Evolutionary conservation across 2,888 invertebrate species (phyloP).

Genomic region (Drosophila ustulata): DNA sequence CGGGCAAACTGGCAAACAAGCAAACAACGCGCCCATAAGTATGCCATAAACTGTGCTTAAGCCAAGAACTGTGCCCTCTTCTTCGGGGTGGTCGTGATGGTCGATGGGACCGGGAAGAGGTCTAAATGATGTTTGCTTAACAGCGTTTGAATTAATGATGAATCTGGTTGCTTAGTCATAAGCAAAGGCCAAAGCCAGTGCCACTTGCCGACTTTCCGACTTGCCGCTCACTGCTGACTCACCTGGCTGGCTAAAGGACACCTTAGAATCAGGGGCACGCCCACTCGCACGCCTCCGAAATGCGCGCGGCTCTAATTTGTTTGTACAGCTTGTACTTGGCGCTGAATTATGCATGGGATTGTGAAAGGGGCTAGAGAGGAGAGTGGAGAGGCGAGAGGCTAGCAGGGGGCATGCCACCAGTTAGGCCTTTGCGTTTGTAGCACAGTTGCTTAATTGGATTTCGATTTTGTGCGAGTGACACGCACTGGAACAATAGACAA

Average conservation of each 20-base stretch:
- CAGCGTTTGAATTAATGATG: constrained; percentile 70
- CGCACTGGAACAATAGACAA: constrained; percentile 51
- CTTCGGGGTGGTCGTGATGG: not conserved
- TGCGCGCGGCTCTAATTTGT: constrained; percentile 50
- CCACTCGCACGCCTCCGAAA: constrained; percentile 24
- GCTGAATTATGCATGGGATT: constrained; percentile 50
- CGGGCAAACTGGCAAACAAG: constrained; percentile 27
- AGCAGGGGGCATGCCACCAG: not conserved
- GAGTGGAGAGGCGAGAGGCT: not conserved
- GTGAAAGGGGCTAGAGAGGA: not conserved
- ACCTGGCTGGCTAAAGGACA: constrained; percentile 24
- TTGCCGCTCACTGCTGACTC: constrained; percentile 26
- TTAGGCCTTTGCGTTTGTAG: constrained; percentile 12
- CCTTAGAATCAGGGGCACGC: constrained; percentile 28
- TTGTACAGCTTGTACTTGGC: constrained; percentile 53
- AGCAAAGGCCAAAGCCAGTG: constrained; percentile 27
- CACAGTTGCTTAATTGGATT: constrained; percentile 71
- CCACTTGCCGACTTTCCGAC: constrained; percentile 1
- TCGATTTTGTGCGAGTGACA: constrained; percentile 71
- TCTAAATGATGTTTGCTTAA: constrained; percentile 57
- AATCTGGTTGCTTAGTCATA: constrained; percentile 52
- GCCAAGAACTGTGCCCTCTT: constrained; percentile 37
- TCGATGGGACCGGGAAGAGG: not conserved
- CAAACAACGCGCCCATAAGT: constrained; percentile 44
- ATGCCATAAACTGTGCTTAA: constrained; percentile 54